Evolutionary conservation across 2,113 vertebrate genomes (phyloP), one percentile per base, ranked within the genome.

Genomic region (Muscicapa adusta): DNA sequence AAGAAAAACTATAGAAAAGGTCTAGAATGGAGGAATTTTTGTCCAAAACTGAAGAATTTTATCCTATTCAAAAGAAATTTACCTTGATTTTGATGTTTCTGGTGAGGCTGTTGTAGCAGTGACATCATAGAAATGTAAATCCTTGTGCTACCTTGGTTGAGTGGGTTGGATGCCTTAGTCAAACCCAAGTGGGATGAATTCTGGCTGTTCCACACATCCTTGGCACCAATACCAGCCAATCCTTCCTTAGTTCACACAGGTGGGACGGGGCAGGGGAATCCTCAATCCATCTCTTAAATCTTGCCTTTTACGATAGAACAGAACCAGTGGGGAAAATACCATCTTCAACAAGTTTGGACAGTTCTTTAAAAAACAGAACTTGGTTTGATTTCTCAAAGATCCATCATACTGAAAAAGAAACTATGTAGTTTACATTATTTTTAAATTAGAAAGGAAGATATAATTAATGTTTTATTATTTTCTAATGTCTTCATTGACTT

Each of bases 161-260:
- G 68, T 92, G 66, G 87, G 42, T 17, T 57, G 78, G 88, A 91
- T 45, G 34, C 71, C 75, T 91, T 85, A 79, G 75, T 67, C 88
- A 95, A 95, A 60, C 38, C 60, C 92, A 96, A 76, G 70, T 87
- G 80, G 68, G 87, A 89, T 85, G 67, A 65, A 76, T 85, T 66
- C 75, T 94, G 93, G 56, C 45, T 85, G 51, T 95, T 97, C 96
- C 94, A 94, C 50, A 91, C 40, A 92, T 28, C 60, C 67, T 93
- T 89, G 96, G 91, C 89, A 95, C 58, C 85, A 96, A 80, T 87
- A 96, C 94, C 91, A 96, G 73, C 36, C 82, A 83, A 63, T 83
- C 63, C 40, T 88, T 85, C 22, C 6, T 58, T 47, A 62, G 11
- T 61, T 93, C 65, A 83, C 74, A 71, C 66, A 93, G 83, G 50